A percentile compares a stretch with the other conserved stretches of the same genome.
Evolutionary conservation across 2,797 vertebrate species (phyloP).

Genomic region (Karalla daura): DNA sequence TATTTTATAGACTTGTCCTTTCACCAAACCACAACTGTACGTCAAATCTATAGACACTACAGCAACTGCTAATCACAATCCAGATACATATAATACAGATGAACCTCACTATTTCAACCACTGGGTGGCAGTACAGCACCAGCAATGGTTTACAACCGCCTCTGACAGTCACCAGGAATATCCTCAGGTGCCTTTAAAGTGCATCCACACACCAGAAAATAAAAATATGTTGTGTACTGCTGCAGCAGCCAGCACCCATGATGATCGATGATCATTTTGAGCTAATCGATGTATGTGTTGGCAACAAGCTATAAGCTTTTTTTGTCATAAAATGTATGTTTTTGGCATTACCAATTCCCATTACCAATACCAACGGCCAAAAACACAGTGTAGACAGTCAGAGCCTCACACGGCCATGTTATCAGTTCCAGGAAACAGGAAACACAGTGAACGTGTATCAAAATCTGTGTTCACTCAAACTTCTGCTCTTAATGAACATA

Average conservation of each 20-base stretch:
- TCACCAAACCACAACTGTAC: no score
- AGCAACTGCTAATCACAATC: no score
- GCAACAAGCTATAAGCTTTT: no score
- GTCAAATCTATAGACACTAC: no score
- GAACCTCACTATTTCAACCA: conserved; percentile 39
- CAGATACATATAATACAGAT: no score
- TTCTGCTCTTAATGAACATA: conserved; percentile 24
- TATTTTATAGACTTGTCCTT: no score
- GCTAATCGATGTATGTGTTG: no score
- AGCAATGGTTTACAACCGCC: not conserved
- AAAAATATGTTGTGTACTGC: not conserved
- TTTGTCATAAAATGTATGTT: no score
- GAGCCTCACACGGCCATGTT: conserved; percentile 1
- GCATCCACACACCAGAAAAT: no score
- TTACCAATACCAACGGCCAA: no score
- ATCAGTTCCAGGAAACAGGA: not conserved
- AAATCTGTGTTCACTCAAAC: conserved; percentile 25
- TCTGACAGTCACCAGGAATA: not conserved
- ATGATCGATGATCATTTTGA: not conserved
- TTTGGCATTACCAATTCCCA: no score
- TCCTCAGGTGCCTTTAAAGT: not conserved
- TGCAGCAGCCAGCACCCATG: not conserved
- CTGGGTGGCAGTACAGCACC: conserved; percentile 59
- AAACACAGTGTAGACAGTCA: no score
- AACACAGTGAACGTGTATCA: conserved; percentile 1